Conservation (phyloP, 2,797 vertebrate species). For the Anguilla marmorata region DNA sequence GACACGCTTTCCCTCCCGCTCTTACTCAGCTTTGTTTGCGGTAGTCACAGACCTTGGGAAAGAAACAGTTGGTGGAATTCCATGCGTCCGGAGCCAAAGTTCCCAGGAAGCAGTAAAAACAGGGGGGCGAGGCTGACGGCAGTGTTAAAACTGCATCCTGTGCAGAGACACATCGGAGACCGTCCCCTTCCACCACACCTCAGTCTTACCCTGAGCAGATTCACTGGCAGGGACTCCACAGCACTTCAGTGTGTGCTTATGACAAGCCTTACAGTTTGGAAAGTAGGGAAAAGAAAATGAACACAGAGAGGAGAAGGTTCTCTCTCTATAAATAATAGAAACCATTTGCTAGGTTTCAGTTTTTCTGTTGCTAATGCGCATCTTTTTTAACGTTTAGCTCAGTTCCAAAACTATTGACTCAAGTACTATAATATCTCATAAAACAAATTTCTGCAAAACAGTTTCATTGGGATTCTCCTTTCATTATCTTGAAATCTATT, state of each 20-base stretch:
- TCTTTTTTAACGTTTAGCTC: neutral
- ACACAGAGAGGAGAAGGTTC: neutral
- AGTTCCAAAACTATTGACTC: neutral
- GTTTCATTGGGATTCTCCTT: too few relatives aligned
- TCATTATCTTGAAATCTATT: too few relatives aligned
- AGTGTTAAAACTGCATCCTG: conserved; percentile 12
- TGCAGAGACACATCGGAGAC: neutral
- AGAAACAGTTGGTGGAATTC: conserved; percentile 16
- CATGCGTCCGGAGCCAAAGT: conserved; percentile 22
- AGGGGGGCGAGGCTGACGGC: neutral
- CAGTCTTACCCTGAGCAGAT: neutral
- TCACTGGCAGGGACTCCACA: neutral
- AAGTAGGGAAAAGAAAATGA: neutral
- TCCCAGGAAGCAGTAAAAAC: conserved; percentile 33
- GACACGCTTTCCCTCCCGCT: neutral
- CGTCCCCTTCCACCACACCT: neutral
- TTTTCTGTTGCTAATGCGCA: neutral
- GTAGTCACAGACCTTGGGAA: conserved; percentile 32
- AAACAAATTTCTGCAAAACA: neutral
- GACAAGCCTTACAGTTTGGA: neutral
- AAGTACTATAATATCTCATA: neutral
- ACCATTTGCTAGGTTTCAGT: neutral
- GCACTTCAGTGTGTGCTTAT: neutral
- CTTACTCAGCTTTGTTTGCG: neutral
- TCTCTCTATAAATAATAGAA: neutral